Conservation (phyloP, 2,888 invertebrate genomes). For the Pantelozetes paolii region DNA sequence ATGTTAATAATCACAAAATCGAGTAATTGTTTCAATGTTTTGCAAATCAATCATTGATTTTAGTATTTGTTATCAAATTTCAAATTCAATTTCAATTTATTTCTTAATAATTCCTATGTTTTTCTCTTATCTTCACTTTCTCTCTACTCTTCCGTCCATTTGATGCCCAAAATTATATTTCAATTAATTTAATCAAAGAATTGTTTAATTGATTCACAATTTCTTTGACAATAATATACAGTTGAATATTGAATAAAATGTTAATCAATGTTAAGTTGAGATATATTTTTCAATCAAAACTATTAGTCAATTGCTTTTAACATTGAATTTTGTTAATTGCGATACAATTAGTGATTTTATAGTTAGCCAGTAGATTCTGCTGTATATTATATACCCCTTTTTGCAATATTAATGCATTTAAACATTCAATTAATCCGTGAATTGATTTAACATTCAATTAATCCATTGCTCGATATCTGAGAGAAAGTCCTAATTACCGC, state of each 20-base stretch:
- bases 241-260: conserved; percentile 1
- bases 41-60: too few relatives aligned
- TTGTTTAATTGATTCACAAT: background rate
- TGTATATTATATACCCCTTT: conserved; percentile 6
- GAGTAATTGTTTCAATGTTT: conserved; percentile 46
- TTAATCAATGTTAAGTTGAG: too few relatives aligned
- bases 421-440: background rate
- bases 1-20: conserved; percentile 53
- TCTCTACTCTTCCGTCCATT: background rate
- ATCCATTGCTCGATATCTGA: background rate
- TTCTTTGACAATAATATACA: background rate
- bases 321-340: too few relatives aligned
- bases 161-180: background rate
- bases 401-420: background rate
- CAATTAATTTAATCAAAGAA: background rate
- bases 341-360: too few relatives aligned
- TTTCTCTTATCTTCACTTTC: too few relatives aligned
- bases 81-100: background rate
- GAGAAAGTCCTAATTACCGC: too few relatives aligned
- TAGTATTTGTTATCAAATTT: too few relatives aligned
- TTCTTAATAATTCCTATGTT: too few relatives aligned
- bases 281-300: too few relatives aligned
- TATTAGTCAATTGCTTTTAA: too few relatives aligned
- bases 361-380: background rate
- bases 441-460: background rate